These are phyloP conservation scores for Aleiodes testaceus DNA, from an alignment of 2,888 invertebrate species.

Conservation along the genomic window DNA sequence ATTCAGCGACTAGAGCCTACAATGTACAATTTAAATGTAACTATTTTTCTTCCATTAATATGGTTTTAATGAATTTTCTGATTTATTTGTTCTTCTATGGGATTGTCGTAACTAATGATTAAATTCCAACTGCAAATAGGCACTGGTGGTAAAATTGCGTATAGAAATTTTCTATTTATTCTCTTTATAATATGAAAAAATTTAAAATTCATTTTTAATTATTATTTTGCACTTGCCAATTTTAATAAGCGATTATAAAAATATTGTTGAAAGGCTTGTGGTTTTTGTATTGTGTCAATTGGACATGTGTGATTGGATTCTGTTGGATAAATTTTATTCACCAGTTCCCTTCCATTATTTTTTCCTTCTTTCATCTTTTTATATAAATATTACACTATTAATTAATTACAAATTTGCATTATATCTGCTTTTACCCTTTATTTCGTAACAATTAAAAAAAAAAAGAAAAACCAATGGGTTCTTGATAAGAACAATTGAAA, in stretches of 20 bases:
- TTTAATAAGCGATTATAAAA: slow-evolving; percentile 10
- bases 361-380: slow-evolving; percentile 45
- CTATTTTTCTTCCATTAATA: neutral
- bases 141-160: slow-evolving; percentile 35
- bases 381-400: slow-evolving; percentile 37
- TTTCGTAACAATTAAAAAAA: slow-evolving; percentile 38
- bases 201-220: neutral
- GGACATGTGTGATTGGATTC: slow-evolving; percentile 5
- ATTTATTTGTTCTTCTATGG: slow-evolving; percentile 29
- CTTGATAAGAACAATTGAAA: slow-evolving; percentile 45
- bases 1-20: slow-evolving; percentile 42
- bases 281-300: slow-evolving; percentile 26
- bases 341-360: slow-evolving; percentile 52
- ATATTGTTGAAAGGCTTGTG: slow-evolving; percentile 28
- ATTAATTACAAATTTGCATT: slow-evolving; percentile 33
- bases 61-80: slow-evolving; percentile 21
- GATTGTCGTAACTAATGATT: slow-evolving; percentile 35
- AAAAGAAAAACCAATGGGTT: slow-evolving; percentile 46
- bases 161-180: slow-evolving; percentile 21
- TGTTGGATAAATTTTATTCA: slow-evolving; percentile 44
- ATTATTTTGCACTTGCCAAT: slow-evolving; percentile 4
- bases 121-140: slow-evolving; percentile 21
- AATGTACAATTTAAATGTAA: slow-evolving; percentile 31
- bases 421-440: slow-evolving; percentile 42
- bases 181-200: neutral